Base-by-base conservation (phyloP, 1,140 invertebrate species). In the Dufourea novaeangliae region DNA sequence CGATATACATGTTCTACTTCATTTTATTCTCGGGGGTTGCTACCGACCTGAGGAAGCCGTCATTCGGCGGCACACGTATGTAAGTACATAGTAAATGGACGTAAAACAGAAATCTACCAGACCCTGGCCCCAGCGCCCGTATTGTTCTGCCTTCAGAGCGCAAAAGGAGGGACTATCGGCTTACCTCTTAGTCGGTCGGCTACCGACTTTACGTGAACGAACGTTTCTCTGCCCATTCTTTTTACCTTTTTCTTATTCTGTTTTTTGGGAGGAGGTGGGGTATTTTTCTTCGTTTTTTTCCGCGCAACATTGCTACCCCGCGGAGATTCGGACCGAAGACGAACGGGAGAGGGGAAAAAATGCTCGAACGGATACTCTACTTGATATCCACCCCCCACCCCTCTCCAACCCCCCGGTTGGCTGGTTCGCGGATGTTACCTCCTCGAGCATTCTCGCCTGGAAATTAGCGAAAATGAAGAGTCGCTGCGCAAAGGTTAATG, bases 1-100 rank as follows among this genome's bases (percentile, higher is more conserved):
- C n/a, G n/a, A 7, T 7, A 78, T 50, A 79, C 34, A 85, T 84
- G 85, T 91, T 91, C 90, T 90, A 90, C 88, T 90, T 89, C 86
- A 89, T 91, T 90, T 90, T 89, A 89, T 90, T 89, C 86, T 66
- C 80, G 79, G 77, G 67, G 39, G 41, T 44, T 14, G 12, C 14
- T 14, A 14, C 44, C 17, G 12, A 22, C 22, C n/a, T 14, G 39
- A 2, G 22, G 34, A 88, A 85, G 78, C 86, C 39, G 57, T 17
- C 77, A 34, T 29, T 77, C 69, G 78, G 57, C 62, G 73, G 72
- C 67, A 72, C n/a, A n/a, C 64, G 41, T 22, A 27, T 25, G n/a
- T 52, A 52, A 6, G 25, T 22, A 22, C 50, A n/a, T n/a, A n/a
- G 50, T 44, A 44, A 62, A 25, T 50, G 69, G 64, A 79, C 80